A percentile compares a stretch with the other conserved stretches of the same genome.
Conservation (phyloP, 2,797 vertebrate genomes). For the Notolepis coatsorum region DNA sequence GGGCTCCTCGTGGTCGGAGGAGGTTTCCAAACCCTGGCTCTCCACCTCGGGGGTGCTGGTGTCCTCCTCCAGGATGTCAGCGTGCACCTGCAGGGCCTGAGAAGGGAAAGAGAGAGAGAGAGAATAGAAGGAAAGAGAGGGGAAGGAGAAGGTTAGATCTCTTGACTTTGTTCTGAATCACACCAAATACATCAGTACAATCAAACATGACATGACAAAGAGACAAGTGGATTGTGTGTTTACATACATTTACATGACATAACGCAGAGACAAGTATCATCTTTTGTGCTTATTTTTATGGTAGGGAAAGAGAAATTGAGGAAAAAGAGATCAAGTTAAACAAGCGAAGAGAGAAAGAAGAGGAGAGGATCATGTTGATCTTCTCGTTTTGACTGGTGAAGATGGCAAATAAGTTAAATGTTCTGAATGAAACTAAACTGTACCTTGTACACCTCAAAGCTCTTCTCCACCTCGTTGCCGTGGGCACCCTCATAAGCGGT, state of each 20-base stretch:
- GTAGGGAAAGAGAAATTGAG: no score
- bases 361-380: background rate
- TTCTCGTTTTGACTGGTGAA: no score
- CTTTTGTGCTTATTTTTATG: no score
- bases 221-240: no score
- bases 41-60: constrained; percentile 82
- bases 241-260: no score
- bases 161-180: no score
- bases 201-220: no score
- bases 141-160: background rate
- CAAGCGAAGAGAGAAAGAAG: constrained; percentile 6
- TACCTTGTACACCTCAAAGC: constrained; percentile 78
- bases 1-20: constrained; percentile 52
- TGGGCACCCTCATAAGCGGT: constrained; percentile 53
- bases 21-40: constrained; percentile 69
- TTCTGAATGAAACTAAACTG: constrained; percentile 30
- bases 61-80: constrained; percentile 74
- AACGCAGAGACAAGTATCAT: no score
- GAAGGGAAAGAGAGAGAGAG: background rate
- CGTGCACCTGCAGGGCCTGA: constrained; percentile 76
- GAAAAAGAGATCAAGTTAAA: background rate
- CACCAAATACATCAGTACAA: no score
- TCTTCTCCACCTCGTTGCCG: constrained; percentile 80
- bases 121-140: background rate
- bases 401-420: no score